Conservation (phyloP, 2,888 invertebrate species). For the Polydesmus complanatus region DNA sequence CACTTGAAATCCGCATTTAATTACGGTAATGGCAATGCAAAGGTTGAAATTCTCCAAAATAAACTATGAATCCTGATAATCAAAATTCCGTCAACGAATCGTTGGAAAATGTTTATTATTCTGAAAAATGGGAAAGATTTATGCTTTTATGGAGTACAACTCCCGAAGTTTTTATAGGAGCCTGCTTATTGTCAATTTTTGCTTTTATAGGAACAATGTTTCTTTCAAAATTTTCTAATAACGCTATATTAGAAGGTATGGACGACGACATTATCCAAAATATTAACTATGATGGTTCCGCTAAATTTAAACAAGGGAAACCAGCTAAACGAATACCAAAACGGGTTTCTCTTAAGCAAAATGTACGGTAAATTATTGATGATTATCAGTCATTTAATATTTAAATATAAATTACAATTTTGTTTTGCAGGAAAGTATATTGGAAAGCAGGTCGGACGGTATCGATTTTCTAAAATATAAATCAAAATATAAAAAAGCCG, state of each 20-base stretch:
- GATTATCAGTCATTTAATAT: too few species aligned
- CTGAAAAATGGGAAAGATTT: constrained; percentile 12
- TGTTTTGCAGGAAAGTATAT: not conserved
- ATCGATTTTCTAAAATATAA: not conserved
- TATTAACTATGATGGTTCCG: too few species aligned
- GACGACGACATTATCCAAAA: not conserved
- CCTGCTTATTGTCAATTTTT: constrained; percentile 6
- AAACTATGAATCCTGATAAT: too few species aligned
- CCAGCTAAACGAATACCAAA: not conserved
- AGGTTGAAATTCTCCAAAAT: too few species aligned
- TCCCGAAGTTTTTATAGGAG: constrained; percentile 12
- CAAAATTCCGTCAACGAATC: too few species aligned
- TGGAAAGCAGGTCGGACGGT: too few species aligned
- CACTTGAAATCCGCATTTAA: too few species aligned
- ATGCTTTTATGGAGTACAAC: constrained; percentile 13
- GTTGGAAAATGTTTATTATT: not conserved
- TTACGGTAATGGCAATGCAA: too few species aligned
- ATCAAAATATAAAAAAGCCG: not conserved
- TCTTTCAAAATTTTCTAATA: not conserved
- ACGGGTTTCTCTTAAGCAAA: not conserved
- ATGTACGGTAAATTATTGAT: not conserved
- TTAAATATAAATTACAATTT: too few species aligned
- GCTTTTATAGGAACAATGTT: not conserved
- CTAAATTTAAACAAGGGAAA: not conserved
- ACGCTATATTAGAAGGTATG: not conserved